Evolutionary conservation across 2,797 vertebrate species (phyloP), one percentile per base, ranked within the genome.

Genomic region (Schizothorax lantsangensis): DNA sequence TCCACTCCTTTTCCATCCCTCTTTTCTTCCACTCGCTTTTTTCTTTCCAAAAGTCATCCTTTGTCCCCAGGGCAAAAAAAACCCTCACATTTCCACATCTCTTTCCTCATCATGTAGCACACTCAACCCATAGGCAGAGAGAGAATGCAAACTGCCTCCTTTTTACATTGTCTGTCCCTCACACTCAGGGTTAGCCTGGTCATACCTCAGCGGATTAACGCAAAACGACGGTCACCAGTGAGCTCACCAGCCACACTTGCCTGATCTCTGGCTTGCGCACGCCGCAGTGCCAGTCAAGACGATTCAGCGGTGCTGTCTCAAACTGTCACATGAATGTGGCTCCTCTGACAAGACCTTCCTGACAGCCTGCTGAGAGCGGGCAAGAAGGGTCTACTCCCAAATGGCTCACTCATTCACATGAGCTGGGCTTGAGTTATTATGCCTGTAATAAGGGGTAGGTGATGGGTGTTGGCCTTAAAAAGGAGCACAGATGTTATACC

Each of bases 311-410:
- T 40, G 80, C 83, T 86, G 62, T 66, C 83, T 89, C 87, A 79
- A 88, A 89, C 85, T 86, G 83, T 87, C 87, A 87, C 85, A 86
- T 88, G 77, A 90, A 90, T 90, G 87, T 89, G 80, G 85, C 83
- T 88, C 78, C 88, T 85, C 83, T 74, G 85, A 86, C 84, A 73
- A 89, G 80, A 49, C 83, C 80, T 74, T 83, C 62, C 88, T 89
- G 85, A 87, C 83, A 86, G 77, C 82, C 87, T 87, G 87, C 86
- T 90, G 84, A 71, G 87, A 87, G 66, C 68, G 72, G 80, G 80
- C 82, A 84, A 81, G 69, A 83, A 87, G 54, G 85, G 84, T 85
- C 79, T 64, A 81, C 84, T 86, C 87, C 86, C 88, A 89, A 90
- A 91, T 87, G 82, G 69, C 79, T 83, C 38, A 62, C 72, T 84